A percentile compares a stretch with the other conserved stretches of the same genome.
Conservation (phyloP, 2,797 vertebrate genomes). For the Melanotaenia maccullochi region DNA sequence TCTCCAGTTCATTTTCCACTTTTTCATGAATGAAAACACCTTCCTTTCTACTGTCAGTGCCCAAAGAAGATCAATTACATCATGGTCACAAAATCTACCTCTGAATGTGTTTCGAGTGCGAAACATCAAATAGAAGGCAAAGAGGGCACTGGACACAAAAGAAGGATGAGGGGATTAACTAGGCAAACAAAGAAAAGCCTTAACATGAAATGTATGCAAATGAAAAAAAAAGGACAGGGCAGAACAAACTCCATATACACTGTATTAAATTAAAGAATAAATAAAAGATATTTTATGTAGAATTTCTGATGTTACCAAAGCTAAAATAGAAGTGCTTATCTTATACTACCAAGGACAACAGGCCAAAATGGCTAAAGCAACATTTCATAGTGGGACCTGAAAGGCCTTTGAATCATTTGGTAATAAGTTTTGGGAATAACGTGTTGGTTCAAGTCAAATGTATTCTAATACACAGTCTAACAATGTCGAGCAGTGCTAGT, state of each 20-base stretch:
- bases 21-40: background rate
- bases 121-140: conserved; percentile 53
- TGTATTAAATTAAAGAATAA: conserved; percentile 78
- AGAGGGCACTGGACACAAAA: conserved; percentile 48
- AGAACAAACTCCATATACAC: conserved; percentile 55
- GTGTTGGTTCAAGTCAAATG: conserved; percentile 27
- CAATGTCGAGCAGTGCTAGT: conserved; percentile 37
- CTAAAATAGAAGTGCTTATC: conserved; percentile 68
- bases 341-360: conserved; percentile 29
- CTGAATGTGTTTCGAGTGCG: conserved; percentile 40
- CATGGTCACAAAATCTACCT: conserved; percentile 25
- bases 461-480: conserved; percentile 24
- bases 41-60: background rate
- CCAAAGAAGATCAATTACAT: conserved; percentile 30
- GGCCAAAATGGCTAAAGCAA: conserved; percentile 36
- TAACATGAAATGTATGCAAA: conserved; percentile 55
- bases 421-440: conserved; percentile 39
- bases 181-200: conserved; percentile 29
- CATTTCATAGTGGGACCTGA: conserved; percentile 14
- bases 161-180: conserved; percentile 32
- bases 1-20: background rate
- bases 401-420: conserved; percentile 48
- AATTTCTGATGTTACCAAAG: conserved; percentile 53
- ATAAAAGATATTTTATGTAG: conserved; percentile 68
- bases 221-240: conserved; percentile 40